Evolutionary conservation across 2,888 invertebrate genomes (phyloP), one percentile per base, ranked within the genome.

Genomic region (Rhaphigaster nebulosa): DNA sequence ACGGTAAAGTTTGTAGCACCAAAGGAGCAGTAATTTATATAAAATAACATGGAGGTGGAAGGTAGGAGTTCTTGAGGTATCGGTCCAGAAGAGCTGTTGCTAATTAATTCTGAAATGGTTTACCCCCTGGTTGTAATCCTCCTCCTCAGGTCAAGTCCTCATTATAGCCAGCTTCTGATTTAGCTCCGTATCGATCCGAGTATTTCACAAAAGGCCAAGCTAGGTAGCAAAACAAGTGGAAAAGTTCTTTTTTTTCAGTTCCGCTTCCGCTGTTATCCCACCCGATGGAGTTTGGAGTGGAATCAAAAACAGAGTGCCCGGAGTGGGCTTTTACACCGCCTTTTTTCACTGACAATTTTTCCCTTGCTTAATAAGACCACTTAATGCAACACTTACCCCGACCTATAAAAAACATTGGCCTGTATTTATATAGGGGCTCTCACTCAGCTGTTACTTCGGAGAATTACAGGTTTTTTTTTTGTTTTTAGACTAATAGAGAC

Each of bases 221-320:
- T 76, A 76, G 34, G 70, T 34, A 76, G 70, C 70, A 76, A 76
- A 76, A 76, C 34, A 76, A 76, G 70, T 76, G 70, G 34, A 76
- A 76, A 76, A 76, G 70, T 76, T 76, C 70, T 38, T 76, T 76
- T 76, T n/a, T n/a, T 76, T 76, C 38, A 38, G 70, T 76, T 38
- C 70, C 70, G 38, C 38, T 76, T 76, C 34, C 70, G 70, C 70
- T 76, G 70, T 76, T 76, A 76, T 76, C 70, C 70, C 34, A 76
- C 70, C 70, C 70, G 70, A 76, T 76, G 34, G 70, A 76, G 70
- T 76, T 76, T 76, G 70, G 70, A 76, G 70, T 76, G 70, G 70
- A 76, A 76, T 76, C 70, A 76, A 76, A 76, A 76, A 76, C 70
- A 76, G 70, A 76, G 70, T 76, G 70, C 34, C 38, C 70, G 38